phyloP scores from a whole-genome alignment of 1,140 invertebrate genomes.

The Bilobella aurantiaca region DNA sequence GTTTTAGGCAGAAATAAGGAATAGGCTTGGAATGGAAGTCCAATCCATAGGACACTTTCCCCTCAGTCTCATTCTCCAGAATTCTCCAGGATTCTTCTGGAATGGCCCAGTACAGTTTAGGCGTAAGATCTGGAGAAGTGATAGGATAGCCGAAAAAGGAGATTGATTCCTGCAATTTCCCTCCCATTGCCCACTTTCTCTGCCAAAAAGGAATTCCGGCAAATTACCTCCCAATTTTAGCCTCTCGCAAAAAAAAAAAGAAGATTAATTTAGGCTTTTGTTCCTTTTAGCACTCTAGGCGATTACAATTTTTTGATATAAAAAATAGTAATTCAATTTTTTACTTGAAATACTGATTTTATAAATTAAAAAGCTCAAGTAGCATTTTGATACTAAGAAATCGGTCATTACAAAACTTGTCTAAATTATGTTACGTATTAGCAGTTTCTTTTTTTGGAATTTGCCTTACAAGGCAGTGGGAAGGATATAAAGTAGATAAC shows the following conservation, averaged over 20 bases:
- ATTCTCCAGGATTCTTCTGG: background rate
- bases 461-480: too few relatives aligned
- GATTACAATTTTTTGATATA: too few relatives aligned
- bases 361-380: too few relatives aligned
- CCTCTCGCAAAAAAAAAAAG: background rate
- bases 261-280: too few relatives aligned
- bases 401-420: too few relatives aligned
- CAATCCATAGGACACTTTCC: background rate
- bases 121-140: background rate
- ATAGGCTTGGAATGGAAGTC: background rate
- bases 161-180: slow-evolving; percentile 4
- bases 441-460: too few relatives aligned
- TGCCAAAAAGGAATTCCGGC: background rate
- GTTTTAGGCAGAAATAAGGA: background rate
- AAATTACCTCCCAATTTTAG: background rate
- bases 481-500: background rate
- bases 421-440: too few relatives aligned
- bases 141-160: background rate
- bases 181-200: slow-evolving; percentile 3
- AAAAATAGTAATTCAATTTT: too few relatives aligned
- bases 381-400: too few relatives aligned
- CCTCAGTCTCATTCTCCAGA: background rate
- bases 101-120: background rate
- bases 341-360: too few relatives aligned
- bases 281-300: too few relatives aligned